A percentile compares a stretch with the other conserved stretches of the same genome.
Conservation (phyloP, 1,140 invertebrate genomes). For the Hycleus phaleratus region DNA sequence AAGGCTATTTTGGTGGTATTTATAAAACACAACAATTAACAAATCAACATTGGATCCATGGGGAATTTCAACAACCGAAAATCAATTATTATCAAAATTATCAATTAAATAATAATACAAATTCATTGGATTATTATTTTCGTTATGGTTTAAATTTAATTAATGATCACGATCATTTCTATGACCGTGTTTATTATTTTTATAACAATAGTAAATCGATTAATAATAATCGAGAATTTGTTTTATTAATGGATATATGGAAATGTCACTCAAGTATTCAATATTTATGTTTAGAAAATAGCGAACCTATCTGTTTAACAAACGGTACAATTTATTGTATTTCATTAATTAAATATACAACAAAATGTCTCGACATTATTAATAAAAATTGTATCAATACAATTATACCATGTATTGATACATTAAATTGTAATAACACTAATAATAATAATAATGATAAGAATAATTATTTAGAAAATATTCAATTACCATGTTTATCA, state of each 20-base stretch:
- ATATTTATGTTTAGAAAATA: slow-evolving; percentile 1
- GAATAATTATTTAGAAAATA: neutral
- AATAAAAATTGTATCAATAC: neutral
- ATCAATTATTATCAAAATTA: slow-evolving; percentile 1
- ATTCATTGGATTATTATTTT: slow-evolving; percentile 3
- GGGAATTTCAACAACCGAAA: neutral
- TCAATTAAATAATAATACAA: no score
- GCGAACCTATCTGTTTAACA: slow-evolving; percentile 2
- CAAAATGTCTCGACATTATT: neutral
- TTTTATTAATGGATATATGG: neutral
- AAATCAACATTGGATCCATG: neutral
- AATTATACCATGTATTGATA: neutral
- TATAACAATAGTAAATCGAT: slow-evolving; percentile 1
- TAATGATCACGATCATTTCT: neutral
- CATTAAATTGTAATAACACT: neutral
- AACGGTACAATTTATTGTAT: slow-evolving; percentile 8
- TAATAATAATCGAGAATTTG: neutral
- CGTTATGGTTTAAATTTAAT: slow-evolving; percentile 3
- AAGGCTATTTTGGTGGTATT: no score
- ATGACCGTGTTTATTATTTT: neutral
- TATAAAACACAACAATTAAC: no score
- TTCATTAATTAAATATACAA: neutral
- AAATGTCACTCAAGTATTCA: slow-evolving; percentile 1
- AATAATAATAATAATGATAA: neutral
- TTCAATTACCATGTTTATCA: slow-evolving; percentile 1